Base-by-base conservation (phyloP, 2,797 vertebrate species). In the Lateolabrax maculatus region DNA sequence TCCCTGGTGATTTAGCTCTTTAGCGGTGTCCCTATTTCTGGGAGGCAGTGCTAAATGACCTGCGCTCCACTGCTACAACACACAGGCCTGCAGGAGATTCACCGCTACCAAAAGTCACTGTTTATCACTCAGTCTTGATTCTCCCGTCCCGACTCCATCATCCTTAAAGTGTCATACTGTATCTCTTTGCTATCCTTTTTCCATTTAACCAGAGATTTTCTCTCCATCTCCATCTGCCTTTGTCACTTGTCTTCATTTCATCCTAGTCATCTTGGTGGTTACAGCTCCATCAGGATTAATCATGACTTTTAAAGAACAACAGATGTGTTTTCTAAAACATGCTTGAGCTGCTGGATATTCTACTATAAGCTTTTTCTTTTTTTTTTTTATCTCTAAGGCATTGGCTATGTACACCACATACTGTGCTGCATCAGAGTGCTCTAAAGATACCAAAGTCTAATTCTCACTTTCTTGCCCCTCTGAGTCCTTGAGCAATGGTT, bases 1-100 rank as follows among this genome's bases (percentile, higher is more conserved):
- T 91, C 90, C 86, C 89, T 66, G 56, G 84, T 75, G 91, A 87
- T 81, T 92, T 75, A 41, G 66, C 83, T 92, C 79, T 92, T 93
- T 88, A 90, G 83, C 10, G 13, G 18, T 83, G 90, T 86, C 81
- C 78, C 72, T 68, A 58, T 89, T 90, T 89, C 84, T 71, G 72
- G 70, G 53, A 90, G 80, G 76, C 72, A 85, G 81, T 77, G 77
- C 72, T 88, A 91, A 93, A 93, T 89, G 88, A 90, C 85, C 83
- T 71, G 64, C 8, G 61, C 83, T 72, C 75, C 69, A 21, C 69
- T 29, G 77, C 63, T 57, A 75, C 71, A 83, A 60, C 52, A 66
- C 78, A 80, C 49, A 53, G 15, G 75, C 49, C 61, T 81, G 61
- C 60, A 75, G 82, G 81, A 88, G 72, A 89, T 64, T 75, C 67